Evolutionary conservation across 2,888 invertebrate species (phyloP).

Genomic region (Plemyria rubiginata): DNA sequence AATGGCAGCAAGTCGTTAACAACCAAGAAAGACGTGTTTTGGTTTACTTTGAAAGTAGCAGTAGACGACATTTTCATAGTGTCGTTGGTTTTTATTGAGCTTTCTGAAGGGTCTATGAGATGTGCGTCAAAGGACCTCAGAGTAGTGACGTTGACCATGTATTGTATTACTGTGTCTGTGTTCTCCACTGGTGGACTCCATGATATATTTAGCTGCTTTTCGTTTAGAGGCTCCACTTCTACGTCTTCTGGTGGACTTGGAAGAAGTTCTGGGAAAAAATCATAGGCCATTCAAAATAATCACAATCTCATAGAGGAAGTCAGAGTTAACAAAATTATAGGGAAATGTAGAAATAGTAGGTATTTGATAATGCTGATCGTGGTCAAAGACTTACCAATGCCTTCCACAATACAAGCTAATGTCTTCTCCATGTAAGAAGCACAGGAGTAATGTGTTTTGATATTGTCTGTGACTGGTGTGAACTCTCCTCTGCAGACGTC

Average conservation of each 20-base stretch:
- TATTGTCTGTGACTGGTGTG: conserved; percentile 92
- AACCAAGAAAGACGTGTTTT: conserved; percentile 84
- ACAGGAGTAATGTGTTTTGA: conserved; percentile 93
- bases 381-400: conserved; percentile 81
- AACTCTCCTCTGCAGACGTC: conserved; percentile 94
- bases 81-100: conserved; percentile 61
- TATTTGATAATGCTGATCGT: background rate
- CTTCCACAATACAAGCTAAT: conserved; percentile 92
- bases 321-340: no score
- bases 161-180: conserved; percentile 87
- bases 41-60: conserved; percentile 83
- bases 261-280: conserved; percentile 84
- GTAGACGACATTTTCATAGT: conserved; percentile 55
- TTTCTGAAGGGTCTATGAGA: conserved; percentile 77
- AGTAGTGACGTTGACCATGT: conserved; percentile 89
- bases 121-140: conserved; percentile 88
- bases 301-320: no score
- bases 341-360: background rate
- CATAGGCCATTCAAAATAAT: background rate
- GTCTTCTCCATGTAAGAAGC: conserved; percentile 93
- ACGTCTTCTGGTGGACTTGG: conserved; percentile 91
- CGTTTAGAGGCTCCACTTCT: conserved; percentile 89
- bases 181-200: conserved; percentile 89
- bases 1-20: conserved; percentile 88
- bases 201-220: conserved; percentile 88